Percentiles rank a stretch among this genome's conserved stretches.
Evolutionary conservation across 2,113 vertebrate genomes (phyloP).

Genomic region (Oceanodroma tethys): DNA sequence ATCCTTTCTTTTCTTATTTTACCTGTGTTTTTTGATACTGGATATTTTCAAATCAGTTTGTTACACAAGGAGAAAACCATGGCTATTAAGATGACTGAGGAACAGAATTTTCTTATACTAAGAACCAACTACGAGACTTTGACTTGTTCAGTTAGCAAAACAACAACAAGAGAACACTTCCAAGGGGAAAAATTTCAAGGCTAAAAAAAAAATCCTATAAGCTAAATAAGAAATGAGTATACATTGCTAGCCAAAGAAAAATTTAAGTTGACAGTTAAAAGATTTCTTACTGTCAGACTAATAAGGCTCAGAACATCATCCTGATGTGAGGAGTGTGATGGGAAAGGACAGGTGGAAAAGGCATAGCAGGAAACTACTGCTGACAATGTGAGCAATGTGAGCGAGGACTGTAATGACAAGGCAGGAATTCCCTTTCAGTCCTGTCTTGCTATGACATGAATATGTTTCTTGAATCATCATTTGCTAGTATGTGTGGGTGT

Average conservation of each 20-base stretch:
- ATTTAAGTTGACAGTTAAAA: background rate
- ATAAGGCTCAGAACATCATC: background rate
- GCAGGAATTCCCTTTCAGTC: background rate
- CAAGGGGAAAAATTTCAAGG: background rate
- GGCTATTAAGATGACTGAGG: background rate
- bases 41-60: background rate
- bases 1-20: background rate
- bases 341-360: background rate
- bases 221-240: rapidly evolving
- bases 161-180: background rate
- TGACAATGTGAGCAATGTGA: background rate
- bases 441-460: background rate
- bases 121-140: background rate
- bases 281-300: background rate
- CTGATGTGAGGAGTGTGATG: background rate
- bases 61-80: background rate
- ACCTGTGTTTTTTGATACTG: background rate
- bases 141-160: background rate
- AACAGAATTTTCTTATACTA: background rate
- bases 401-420: background rate
- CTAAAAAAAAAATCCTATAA: background rate
- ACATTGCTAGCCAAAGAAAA: background rate
- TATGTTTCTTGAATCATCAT: background rate
- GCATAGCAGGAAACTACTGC: background rate
- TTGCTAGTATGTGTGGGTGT: background rate